phyloP scores from a whole-genome alignment of 2,797 vertebrate genomes.

The Enteromius paludinosus region DNA sequence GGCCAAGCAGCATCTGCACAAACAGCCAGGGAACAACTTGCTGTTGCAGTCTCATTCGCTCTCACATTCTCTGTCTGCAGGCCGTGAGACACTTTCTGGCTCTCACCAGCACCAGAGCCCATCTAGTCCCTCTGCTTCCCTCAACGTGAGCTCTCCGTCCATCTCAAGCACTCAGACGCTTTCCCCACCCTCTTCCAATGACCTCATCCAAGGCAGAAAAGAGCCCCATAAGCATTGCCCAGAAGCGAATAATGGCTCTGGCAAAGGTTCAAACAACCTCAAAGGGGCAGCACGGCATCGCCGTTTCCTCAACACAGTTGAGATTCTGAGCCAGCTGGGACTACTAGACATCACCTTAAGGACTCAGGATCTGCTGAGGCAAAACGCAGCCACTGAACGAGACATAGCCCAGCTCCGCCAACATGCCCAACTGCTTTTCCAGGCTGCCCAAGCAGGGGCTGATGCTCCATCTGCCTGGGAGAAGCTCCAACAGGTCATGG shows the following conservation, averaged over 20 bases:
- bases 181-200: conserved; percentile 50
- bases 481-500: conserved; percentile 70
- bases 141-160: conserved; percentile 54
- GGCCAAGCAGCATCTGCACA: conserved; percentile 49
- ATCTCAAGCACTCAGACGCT: conserved; percentile 65
- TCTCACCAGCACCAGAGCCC: conserved; percentile 39
- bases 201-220: conserved; percentile 38
- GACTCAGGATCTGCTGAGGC: conserved; percentile 76
- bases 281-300: conserved; percentile 57
- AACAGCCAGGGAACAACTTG: conserved; percentile 53
- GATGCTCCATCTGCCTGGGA: conserved; percentile 58
- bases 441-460: conserved; percentile 56
- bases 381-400: conserved; percentile 67
- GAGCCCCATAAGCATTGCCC: conserved; percentile 50
- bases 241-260: conserved; percentile 21
- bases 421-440: conserved; percentile 75
- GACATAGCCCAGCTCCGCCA: conserved; percentile 74
- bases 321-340: conserved; percentile 75
- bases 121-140: conserved; percentile 52
- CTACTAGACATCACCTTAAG: conserved; percentile 76
- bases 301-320: conserved; percentile 76
- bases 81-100: not conserved
- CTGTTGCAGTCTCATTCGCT: conserved; percentile 43
- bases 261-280: conserved; percentile 32
- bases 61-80: conserved; percentile 1